Evolutionary conservation across 2,113 vertebrate genomes (phyloP).

Genomic region (Athene cunicularia): DNA sequence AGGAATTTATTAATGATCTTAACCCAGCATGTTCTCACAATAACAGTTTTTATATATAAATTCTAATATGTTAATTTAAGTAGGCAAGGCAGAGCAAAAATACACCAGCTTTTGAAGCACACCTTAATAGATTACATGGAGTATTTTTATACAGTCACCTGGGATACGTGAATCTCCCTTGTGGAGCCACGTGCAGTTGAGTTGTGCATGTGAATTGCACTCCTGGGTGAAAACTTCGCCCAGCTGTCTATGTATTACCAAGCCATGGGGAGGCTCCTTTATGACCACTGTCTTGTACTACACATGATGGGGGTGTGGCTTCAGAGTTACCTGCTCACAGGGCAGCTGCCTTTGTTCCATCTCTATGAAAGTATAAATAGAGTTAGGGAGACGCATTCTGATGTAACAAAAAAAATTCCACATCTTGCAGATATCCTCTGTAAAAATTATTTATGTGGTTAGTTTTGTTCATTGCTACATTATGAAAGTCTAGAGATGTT

Average conservation of each 20-base stretch:
- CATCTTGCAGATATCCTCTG: not conserved
- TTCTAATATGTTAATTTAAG: not conserved
- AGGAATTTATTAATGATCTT: not conserved
- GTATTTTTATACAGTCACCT: not conserved
- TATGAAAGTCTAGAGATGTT: not conserved
- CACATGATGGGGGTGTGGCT: not conserved
- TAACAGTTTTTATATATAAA: not conserved
- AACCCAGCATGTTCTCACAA: not conserved
- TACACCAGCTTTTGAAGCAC: not conserved
- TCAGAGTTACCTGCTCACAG: not conserved
- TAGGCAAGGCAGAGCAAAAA: not conserved
- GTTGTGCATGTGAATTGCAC: not conserved
- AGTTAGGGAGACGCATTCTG: not conserved
- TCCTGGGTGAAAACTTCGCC: not conserved
- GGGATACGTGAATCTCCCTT: fast-evolving
- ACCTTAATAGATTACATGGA: not conserved
- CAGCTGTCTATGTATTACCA: not conserved
- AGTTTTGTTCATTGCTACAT: not conserved
- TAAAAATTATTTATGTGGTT: not conserved
- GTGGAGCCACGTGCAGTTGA: not conserved
- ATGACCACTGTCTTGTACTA: not conserved
- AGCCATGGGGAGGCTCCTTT: not conserved
- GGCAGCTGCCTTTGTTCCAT: not conserved
- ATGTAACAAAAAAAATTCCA: not conserved
- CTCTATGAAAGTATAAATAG: not conserved